Base-by-base conservation (phyloP, 2,797 vertebrate genomes). In the Alexandromys oeconomus region DNA sequence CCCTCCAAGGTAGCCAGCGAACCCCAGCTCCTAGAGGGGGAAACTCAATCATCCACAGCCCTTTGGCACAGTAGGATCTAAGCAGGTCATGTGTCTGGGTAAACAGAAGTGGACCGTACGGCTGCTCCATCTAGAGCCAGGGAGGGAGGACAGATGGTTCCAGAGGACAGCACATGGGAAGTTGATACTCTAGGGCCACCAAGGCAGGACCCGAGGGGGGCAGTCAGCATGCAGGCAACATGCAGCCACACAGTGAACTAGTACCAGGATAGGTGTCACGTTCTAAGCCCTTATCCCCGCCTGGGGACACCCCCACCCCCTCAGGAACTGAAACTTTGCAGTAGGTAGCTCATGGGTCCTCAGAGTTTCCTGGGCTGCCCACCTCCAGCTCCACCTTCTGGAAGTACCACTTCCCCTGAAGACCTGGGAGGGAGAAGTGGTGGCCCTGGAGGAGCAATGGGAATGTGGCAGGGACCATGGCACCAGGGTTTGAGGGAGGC, bases 361-460 rank as follows among this genome's bases (percentile, higher is more conserved):
- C 43, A 2, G 59, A 79, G 85, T 76, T 90, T 92, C 93, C 95
- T 84, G n/a, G 89, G 87, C 73, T 12, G 2, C 94, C 93, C 91
- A 90, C 81, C 67, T 54, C 77, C 76, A 10, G 88, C 92, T 92
- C 95, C 94, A 65, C 51, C 96, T 95, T 96, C 97, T 80, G 76
- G 93, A 96, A 96, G 80, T 43, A 8, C 93, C 9, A 77, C 97
- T 96, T 97, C 97, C 97, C 92, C 89, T 67, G 91, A 43, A 14
- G 0, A 67, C 69, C 63, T 0, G 15, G 69, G 25, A 94, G 90
- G 87, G 74, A 96, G 96, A 96, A 96, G 97, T 82, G 89, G 96
- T 77, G 3, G 69, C 46, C 31, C 87, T 3, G 17, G 63, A 2
- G 15, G 77, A 13, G 88, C 2, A 85, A 91, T 5, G 13, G 48